Conservation (phyloP, 2,797 vertebrate genomes). For the Clarias fuscus region DNA sequence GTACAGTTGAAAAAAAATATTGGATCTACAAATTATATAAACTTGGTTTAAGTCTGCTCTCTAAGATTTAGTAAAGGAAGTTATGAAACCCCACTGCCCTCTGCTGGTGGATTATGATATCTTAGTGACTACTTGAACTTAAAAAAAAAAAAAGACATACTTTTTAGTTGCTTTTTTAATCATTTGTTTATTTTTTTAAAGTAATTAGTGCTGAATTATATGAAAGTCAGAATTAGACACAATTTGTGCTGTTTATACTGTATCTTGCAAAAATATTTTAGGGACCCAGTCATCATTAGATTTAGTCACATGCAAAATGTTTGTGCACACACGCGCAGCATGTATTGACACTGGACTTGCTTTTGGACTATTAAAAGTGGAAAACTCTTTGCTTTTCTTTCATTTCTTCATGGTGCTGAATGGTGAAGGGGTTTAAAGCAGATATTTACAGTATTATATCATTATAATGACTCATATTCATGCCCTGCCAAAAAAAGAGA, state of each 20-base stretch:
- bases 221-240: not conserved
- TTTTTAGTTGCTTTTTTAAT: not conserved
- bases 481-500: not conserved
- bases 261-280: not conserved
- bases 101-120: not conserved
- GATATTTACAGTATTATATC: not conserved
- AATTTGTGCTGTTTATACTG: not conserved
- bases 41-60: not conserved
- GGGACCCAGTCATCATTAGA: not conserved
- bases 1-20: not conserved
- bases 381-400: not conserved
- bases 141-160: not conserved
- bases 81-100: not conserved
- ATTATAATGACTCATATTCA: not conserved
- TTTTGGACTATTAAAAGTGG: not conserved
- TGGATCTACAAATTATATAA: not conserved
- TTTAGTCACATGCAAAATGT: not conserved
- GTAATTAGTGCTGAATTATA: not conserved
- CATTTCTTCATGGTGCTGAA: not conserved
- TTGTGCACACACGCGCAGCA: not conserved
- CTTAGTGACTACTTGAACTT: too few relatives aligned
- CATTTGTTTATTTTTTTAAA: not conserved
- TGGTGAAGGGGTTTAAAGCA: not conserved
- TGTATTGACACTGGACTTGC: not conserved
- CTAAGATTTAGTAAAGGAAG: not conserved